Evolutionary conservation across 2,113 vertebrate genomes (phyloP).

Genomic region (Cavia aperea): DNA sequence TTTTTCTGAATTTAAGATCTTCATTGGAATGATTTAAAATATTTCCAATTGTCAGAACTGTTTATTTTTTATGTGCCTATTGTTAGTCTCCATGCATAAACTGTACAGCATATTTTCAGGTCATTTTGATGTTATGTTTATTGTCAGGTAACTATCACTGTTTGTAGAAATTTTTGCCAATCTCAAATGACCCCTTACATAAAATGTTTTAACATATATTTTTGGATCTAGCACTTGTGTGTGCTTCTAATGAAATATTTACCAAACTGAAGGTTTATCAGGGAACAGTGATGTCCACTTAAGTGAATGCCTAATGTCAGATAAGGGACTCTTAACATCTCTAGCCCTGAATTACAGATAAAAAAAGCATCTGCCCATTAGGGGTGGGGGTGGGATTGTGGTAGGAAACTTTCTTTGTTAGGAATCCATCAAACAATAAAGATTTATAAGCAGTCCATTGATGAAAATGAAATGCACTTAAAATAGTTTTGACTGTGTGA

Average conservation of each 20-base stretch:
- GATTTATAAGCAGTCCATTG: conserved; percentile 43
- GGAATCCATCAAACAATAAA: conserved; percentile 2
- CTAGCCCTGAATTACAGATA: neutral
- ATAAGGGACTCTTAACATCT: neutral
- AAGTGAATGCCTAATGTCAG: neutral
- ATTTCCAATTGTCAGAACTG: conserved; percentile 13
- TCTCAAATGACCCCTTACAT: neutral
- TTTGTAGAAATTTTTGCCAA: conserved; percentile 39
- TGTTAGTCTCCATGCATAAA: neutral
- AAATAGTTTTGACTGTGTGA: neutral
- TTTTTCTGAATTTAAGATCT: neutral
- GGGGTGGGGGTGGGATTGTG: neutral
- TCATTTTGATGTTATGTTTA: neutral
- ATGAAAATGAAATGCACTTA: conserved; percentile 49
- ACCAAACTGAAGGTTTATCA: neutral
- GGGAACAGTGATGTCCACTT: neutral
- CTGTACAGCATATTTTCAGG: neutral
- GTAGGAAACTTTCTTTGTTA: neutral
- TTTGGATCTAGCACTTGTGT: neutral
- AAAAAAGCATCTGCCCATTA: neutral
- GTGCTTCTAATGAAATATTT: conserved; percentile 32
- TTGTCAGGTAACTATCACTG: neutral
- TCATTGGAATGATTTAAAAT: conserved; percentile 36
- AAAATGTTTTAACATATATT: neutral
- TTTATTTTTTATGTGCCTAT: neutral